phyloP scores from a whole-genome alignment of 2,113 vertebrate species.

The Microcebus lehilahytsara region DNA sequence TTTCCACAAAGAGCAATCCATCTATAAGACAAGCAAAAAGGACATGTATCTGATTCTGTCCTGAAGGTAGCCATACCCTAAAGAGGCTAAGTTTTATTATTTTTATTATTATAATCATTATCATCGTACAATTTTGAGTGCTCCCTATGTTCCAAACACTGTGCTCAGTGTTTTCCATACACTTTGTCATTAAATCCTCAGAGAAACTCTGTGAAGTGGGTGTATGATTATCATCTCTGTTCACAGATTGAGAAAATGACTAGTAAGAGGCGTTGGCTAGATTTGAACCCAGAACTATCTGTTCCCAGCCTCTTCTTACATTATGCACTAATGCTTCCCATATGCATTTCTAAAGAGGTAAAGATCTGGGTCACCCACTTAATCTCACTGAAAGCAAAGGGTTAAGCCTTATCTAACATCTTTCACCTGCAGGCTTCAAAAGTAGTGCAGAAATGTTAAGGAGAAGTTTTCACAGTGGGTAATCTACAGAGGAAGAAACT shows the following conservation, averaged over 20 bases:
- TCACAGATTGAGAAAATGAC: background rate
- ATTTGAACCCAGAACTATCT: background rate
- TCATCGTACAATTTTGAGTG: background rate
- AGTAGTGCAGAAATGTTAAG: background rate
- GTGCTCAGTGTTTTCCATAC: background rate
- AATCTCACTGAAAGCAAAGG: background rate
- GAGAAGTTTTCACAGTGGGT: background rate
- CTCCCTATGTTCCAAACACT: background rate
- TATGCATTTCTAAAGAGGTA: constrained; percentile 3
- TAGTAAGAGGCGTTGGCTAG: background rate
- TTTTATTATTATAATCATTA: background rate
- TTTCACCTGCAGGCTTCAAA: constrained; percentile 26
- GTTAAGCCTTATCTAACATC: background rate
- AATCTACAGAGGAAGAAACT: background rate
- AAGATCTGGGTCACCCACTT: background rate
- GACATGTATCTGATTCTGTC: background rate
- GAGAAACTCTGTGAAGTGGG: background rate
- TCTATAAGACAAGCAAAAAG: constrained; percentile 66
- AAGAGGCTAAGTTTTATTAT: background rate
- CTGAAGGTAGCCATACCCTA: background rate
- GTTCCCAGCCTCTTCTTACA: background rate
- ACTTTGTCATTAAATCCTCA: background rate
- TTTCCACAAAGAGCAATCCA: background rate
- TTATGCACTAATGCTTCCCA: background rate
- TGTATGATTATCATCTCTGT: background rate